These are phyloP conservation scores for Toxostoma redivivum DNA, from an alignment of 2,113 vertebrate genomes.

Conservation along the genomic window DNA sequence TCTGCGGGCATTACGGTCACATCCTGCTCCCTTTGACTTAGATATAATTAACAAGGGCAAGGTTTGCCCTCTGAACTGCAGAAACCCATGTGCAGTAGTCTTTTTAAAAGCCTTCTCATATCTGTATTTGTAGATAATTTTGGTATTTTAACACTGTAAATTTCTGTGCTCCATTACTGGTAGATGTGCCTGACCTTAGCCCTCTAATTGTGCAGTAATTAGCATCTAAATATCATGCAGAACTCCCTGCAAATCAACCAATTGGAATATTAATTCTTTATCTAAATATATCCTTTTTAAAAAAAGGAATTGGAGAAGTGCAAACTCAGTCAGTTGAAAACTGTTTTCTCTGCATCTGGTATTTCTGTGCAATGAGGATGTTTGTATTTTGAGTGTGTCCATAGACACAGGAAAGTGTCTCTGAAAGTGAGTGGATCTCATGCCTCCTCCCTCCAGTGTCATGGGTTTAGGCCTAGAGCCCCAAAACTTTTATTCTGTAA, in stretches of 20 bases:
- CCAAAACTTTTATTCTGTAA: not conserved
- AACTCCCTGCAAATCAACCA: conserved; percentile 65
- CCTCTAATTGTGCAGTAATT: conserved; percentile 73
- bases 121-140: conserved; percentile 28
- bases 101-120: not conserved
- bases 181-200: conserved; percentile 69
- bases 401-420: not conserved
- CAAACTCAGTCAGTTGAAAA: conserved; percentile 44
- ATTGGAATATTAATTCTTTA: conserved; percentile 60
- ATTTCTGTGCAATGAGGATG: not conserved
- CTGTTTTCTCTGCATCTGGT: not conserved
- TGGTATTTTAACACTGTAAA: conserved; percentile 41
- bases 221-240: conserved; percentile 61
- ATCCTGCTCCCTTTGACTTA: not conserved
- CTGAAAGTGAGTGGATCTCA: not conserved
- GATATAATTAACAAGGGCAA: conserved; percentile 9
- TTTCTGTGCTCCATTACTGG: conserved; percentile 57
- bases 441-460: not conserved
- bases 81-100: not conserved
- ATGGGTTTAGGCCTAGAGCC: not conserved
- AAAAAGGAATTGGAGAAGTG: not conserved
- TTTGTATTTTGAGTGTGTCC: not conserved
- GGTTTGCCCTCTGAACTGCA: conserved; percentile 14
- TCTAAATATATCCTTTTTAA: conserved; percentile 57
- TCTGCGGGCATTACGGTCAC: not conserved